A percentile compares a stretch with the other conserved stretches of the same genome.
Conservation (phyloP, 2,888 invertebrate species). For the Andrena chrysosceles region DNA sequence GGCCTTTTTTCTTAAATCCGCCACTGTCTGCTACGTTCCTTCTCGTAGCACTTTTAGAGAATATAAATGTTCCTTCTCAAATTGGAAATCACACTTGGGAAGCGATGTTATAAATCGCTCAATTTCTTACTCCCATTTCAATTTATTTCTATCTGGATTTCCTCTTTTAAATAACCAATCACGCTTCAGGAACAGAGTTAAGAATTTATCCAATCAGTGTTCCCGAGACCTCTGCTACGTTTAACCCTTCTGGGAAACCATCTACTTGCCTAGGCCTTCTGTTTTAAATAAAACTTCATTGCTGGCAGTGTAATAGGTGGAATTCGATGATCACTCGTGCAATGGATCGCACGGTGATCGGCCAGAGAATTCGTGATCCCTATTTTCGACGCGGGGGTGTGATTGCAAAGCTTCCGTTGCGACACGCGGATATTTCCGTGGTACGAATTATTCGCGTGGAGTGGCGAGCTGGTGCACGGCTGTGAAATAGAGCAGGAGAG, state of each 20-base stretch:
- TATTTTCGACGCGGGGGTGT: constrained; percentile 25
- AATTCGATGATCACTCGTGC: neutral
- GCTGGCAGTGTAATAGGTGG: neutral
- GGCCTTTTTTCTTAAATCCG: no score
- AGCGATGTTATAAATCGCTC: no score
- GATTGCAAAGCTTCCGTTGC: constrained; percentile 35
- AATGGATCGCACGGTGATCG: constrained; percentile 1
- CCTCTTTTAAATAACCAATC: no score
- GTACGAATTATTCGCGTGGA: neutral
- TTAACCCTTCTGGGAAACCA: no score
- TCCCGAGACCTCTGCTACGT: no score
- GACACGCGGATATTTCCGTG: constrained; percentile 47
- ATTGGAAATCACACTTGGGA: no score
- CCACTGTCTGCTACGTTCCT: neutral
- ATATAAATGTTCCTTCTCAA: no score
- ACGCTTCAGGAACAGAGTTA: no score
- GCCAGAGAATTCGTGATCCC: constrained; percentile 19
- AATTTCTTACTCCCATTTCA: no score
- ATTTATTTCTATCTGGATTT: no score
- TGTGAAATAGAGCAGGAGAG: constrained; percentile 19
- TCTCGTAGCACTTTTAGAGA: neutral
- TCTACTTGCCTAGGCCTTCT: no score
- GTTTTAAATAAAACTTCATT: neutral
- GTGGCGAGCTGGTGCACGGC: neutral
- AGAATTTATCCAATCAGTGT: no score